phyloP scores from a whole-genome alignment of 1,140 invertebrate genomes.

The Zaprionus inermis region DNA sequence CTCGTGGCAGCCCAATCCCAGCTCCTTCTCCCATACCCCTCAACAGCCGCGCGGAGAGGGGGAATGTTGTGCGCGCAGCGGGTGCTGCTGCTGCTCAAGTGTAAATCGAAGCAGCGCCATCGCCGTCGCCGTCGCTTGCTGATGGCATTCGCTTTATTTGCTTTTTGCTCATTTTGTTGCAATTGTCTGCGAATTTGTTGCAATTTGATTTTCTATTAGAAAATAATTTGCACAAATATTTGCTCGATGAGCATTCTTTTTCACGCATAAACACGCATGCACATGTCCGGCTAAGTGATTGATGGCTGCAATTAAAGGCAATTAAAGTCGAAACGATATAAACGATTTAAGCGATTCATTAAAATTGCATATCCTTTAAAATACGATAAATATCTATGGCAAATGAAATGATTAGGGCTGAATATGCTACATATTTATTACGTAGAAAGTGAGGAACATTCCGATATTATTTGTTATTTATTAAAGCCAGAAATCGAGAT shows the following conservation, averaged over 20 bases:
- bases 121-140: conserved; percentile 37
- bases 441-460: not conserved
- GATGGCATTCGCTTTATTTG: conserved; percentile 75
- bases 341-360: not conserved
- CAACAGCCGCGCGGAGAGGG: conserved; percentile 12
- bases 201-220: conserved; percentile 80
- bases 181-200: conserved; percentile 80
- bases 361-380: not conserved
- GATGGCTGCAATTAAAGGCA: conserved; percentile 8
- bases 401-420: not conserved
- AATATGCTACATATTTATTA: not conserved
- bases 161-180: conserved; percentile 66
- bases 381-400: not conserved
- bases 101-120: conserved; percentile 73
- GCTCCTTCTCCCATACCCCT: not conserved
- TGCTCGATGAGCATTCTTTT: not conserved
- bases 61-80: too few relatives aligned
- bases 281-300: conserved; percentile 12
- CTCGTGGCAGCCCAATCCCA: too few relatives aligned
- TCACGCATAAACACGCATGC: conserved; percentile 6
- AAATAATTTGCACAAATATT: conserved; percentile 73
- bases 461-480: too few relatives aligned
- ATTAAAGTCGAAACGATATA: not conserved
- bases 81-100: not conserved
- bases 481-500: too few relatives aligned